Base-by-base conservation (phyloP, 2,888 invertebrate species). In the Trissoscelio sp. region DNA sequence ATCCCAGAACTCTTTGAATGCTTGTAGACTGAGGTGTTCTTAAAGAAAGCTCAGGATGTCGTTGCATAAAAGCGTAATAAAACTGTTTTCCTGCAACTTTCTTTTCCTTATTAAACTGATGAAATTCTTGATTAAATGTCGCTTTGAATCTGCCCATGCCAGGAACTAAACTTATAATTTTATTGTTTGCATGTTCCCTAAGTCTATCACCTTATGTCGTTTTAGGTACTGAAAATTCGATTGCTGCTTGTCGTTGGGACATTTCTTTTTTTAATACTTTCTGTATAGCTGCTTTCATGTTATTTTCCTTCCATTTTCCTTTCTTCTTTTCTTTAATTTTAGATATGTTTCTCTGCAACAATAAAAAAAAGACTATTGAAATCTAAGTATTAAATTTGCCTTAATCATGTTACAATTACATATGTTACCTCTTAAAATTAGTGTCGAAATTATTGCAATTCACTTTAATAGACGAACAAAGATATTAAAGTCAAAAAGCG, bases 1-100 rank as follows among this genome's bases (percentile, higher is more conserved):
- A 85, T 0, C 83, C 80, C 16, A 72, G 72, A 24, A 42, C 18
- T 20, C 69, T 12, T 16, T 24, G 18, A n/a, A 69, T 28, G 44
- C 46, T 44, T 20, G 57, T 57, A 2, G 69, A 55, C 44, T 69
- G 55, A 16, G 55, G 0, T n/a, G 28, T 57, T 7, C 69, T 14
- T 20, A 60, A 22, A 20, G 39, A 14, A 9, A 72, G 58, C 4
- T 72, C 51, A 3, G 34, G 37, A 37, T 72, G 60, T 18, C 37
- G 1, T 51, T 60, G 48, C 39, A 60, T 58, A n/a, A 73, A 74
- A 55, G 4, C 11, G 22, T 64, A 64, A 34, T 74, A 74, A 11
- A 64, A 64, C 16, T 74, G 12, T 34, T 74, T 74, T 1, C 57
- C 64, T 1, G 34, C 44, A 51, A 37, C 16, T 24, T 44, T 64